Conservation (phyloP, 92 coral and sea anemone genomes). For the Heliopora coerulea region DNA sequence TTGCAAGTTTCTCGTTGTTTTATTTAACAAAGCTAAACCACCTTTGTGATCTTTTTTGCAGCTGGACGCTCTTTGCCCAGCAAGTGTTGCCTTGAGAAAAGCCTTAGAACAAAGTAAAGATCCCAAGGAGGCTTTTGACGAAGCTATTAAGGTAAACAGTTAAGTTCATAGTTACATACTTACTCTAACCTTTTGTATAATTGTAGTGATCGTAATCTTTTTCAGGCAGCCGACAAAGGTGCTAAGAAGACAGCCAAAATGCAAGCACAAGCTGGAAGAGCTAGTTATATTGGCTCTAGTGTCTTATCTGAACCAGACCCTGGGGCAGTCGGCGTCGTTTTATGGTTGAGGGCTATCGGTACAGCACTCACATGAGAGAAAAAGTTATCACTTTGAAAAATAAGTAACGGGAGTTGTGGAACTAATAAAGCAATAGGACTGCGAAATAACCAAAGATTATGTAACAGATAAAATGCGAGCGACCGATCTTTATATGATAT, state of each 20-base stretch:
- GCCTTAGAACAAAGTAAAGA: constrained; percentile 53
- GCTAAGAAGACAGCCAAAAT: constrained; percentile 84
- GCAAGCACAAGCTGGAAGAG: constrained; percentile 97
- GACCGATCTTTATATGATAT: too few relatives aligned
- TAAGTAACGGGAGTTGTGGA: too few relatives aligned
- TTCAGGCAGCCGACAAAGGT: constrained; percentile 86
- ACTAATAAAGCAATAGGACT: too few relatives aligned
- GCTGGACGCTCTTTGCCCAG: constrained; percentile 91
- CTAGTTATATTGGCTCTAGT: constrained; percentile 79
- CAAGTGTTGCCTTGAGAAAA: constrained; percentile 52
- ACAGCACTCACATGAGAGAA: constrained; percentile 55
- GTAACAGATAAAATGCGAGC: too few relatives aligned
- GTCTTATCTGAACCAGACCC: constrained; percentile 82
- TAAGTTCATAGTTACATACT: background rate
- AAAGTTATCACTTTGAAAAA: background rate
- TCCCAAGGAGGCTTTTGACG: constrained; percentile 60
- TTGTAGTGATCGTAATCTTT: background rate
- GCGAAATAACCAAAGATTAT: too few relatives aligned
- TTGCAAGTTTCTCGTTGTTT: background rate
- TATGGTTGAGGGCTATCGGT: constrained; percentile 81
- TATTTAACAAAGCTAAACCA: too few relatives aligned
- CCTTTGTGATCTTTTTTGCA: constrained; percentile 8
- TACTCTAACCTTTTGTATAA: too few relatives aligned
- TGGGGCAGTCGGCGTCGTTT: constrained; percentile 85
- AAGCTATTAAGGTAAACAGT: constrained; percentile 70